These are phyloP conservation scores for Morone saxatilis DNA, from an alignment of 2,113 vertebrate genomes.

Conservation along the genomic window DNA sequence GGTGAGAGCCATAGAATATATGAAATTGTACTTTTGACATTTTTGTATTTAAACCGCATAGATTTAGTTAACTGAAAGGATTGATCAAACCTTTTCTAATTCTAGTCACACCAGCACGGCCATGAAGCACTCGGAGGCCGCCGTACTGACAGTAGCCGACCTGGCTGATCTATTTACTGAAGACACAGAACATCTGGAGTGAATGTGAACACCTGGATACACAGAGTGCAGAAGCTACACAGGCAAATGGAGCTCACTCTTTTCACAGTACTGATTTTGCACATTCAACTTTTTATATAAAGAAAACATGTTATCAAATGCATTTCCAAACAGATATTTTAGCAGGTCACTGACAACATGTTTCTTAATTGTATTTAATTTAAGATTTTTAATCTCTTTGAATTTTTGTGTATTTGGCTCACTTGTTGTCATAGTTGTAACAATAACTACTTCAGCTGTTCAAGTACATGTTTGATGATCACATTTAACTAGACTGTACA, in stretches of 20 bases:
- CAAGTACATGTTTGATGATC: conserved; percentile 16
- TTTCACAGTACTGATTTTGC: conserved; percentile 45
- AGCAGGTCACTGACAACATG: conserved; percentile 8
- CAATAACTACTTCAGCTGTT: conserved; percentile 2
- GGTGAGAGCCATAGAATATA: conserved; percentile 75
- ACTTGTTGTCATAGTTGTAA: conserved; percentile 28
- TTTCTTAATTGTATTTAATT: conserved; percentile 38
- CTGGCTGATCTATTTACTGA: conserved; percentile 96
- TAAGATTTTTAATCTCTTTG: conserved; percentile 33
- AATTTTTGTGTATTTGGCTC: conserved; percentile 36
- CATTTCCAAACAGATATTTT: conserved; percentile 47
- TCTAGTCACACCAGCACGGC: conserved; percentile 90
- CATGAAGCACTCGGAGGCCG: conserved; percentile 95
- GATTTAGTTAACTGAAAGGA: neutral
- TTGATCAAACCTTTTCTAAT: neutral
- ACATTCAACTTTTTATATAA: conserved; percentile 74
- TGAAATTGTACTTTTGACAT: neutral
- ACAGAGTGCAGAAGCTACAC: neutral
- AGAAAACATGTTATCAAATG: neutral
- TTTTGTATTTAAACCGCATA: too few species aligned
- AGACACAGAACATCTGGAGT: conserved; percentile 90
- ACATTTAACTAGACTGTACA: conserved; percentile 25
- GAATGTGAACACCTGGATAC: conserved; percentile 49
- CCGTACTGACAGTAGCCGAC: conserved; percentile 94
- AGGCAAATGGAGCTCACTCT: conserved; percentile 14